phyloP scores from a whole-genome alignment of 2,113 vertebrate genomes.

The Hippolais icterina region DNA sequence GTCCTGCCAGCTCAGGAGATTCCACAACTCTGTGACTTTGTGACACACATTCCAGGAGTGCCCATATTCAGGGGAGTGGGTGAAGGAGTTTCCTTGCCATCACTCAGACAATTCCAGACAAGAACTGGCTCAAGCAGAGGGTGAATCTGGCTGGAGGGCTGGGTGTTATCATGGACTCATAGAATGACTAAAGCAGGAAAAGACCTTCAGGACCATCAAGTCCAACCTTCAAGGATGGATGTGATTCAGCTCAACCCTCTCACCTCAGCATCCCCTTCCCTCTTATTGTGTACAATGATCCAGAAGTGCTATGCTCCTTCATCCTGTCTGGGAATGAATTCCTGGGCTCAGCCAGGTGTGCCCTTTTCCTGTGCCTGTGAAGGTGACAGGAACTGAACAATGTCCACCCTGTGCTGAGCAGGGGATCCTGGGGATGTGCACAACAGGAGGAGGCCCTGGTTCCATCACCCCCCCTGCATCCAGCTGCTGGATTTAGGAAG shows the following conservation, averaged over 20 bases:
- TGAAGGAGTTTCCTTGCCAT: not conserved
- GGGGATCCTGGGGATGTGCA: not conserved
- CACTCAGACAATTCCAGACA: not conserved
- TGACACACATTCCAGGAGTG: not conserved
- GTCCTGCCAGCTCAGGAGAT: accelerated
- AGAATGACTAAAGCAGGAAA: not conserved
- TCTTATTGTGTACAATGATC: accelerated
- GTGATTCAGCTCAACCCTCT: not conserved
- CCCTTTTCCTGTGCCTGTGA: not conserved
- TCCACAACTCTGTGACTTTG: not conserved
- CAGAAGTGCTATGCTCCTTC: not conserved
- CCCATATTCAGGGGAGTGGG: too few species aligned
- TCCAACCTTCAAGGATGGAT: not conserved
- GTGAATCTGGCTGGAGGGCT: not conserved
- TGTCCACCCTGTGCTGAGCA: not conserved
- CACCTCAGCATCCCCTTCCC: not conserved
- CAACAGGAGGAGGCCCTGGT: not conserved
- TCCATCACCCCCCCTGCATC: not conserved
- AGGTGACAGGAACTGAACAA: not conserved
- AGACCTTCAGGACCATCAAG: not conserved
- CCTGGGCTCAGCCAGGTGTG: not conserved
- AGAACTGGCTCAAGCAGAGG: not conserved
- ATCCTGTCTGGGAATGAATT: not conserved
- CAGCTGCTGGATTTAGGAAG: not conserved
- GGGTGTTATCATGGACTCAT: too few species aligned